Evolutionary conservation across 2,113 vertebrate genomes (phyloP).

Genomic region (Cyprinodon variegatus): DNA sequence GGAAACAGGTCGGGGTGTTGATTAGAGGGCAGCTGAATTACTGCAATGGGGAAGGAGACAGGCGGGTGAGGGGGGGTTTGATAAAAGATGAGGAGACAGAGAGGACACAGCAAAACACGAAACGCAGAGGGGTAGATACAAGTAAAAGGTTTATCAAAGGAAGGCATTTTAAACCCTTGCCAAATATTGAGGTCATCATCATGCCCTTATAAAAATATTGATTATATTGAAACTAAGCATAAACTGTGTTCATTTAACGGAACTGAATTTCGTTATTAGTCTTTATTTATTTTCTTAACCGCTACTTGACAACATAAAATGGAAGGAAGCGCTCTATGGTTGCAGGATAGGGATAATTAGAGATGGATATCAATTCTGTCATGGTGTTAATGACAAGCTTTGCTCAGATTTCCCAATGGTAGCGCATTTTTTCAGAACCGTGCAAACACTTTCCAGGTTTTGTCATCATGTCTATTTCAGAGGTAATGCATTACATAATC

Average conservation of each 20-base stretch:
- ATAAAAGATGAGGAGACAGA: not conserved
- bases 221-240: no score
- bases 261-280: no score
- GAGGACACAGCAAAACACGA: not conserved
- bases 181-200: not conserved
- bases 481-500: not conserved
- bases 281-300: slow-evolving; percentile 4
- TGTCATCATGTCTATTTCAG: not conserved
- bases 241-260: not conserved
- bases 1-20: slow-evolving; percentile 45
- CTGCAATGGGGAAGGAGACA: slow-evolving; percentile 1
- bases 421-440: not conserved
- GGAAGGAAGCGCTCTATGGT: slow-evolving; percentile 7
- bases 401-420: slow-evolving; percentile 5
- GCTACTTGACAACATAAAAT: slow-evolving; percentile 21
- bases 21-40: slow-evolving; percentile 32
- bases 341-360: slow-evolving; percentile 37
- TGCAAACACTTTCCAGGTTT: not conserved
- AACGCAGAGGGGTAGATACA: not conserved
- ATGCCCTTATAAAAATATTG: not conserved
- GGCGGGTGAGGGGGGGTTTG: slow-evolving; percentile 8
- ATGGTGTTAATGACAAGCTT: slow-evolving; percentile 3
- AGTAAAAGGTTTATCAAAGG: not conserved
- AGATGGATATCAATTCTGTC: slow-evolving; percentile 15
- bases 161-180: not conserved